phyloP scores from a whole-genome alignment of 2,888 invertebrate genomes.

The Eupithecia subfuscata region DNA sequence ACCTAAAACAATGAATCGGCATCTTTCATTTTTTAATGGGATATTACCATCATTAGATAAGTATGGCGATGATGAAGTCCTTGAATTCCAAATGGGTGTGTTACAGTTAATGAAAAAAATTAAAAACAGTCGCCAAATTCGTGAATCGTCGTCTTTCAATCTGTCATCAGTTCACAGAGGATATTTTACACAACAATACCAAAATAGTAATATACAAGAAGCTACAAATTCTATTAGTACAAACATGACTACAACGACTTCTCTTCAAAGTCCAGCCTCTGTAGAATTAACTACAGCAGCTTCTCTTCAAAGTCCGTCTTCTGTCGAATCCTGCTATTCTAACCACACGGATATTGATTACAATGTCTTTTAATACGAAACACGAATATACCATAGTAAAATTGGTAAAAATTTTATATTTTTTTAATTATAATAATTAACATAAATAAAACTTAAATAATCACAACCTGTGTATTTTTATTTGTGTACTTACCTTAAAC shows the following conservation, averaged over 20 bases:
- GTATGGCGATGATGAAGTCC: slow-evolving; percentile 47
- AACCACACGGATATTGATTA: slow-evolving; percentile 26
- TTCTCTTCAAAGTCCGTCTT: slow-evolving; percentile 43
- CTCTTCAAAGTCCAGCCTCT: slow-evolving; percentile 29
- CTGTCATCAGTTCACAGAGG: slow-evolving; percentile 41
- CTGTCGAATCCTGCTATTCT: slow-evolving; percentile 45
- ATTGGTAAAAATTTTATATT: too few species aligned
- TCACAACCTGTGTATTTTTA: slow-evolving; percentile 34
- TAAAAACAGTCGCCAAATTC: slow-evolving; percentile 35
- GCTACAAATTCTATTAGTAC: too few species aligned
- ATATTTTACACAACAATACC: slow-evolving; percentile 44
- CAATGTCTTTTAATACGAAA: too few species aligned
- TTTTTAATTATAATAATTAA: slow-evolving; percentile 31
- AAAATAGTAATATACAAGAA: slow-evolving; percentile 13
- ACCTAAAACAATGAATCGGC: slow-evolving; percentile 4
- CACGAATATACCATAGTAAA: too few species aligned
- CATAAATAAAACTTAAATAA: slow-evolving; percentile 44
- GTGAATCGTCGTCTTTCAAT: slow-evolving; percentile 42
- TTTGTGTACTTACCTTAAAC: slow-evolving; percentile 44
- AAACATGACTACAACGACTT: too few species aligned
- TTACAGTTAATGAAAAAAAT: slow-evolving; percentile 44
- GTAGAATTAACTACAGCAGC: slow-evolving; percentile 29
- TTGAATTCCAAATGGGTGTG: slow-evolving; percentile 47
- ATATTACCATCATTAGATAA: slow-evolving; percentile 46
- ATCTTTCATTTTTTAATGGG: slow-evolving; percentile 26